phyloP scores from a whole-genome alignment of 1,140 invertebrate species.

The Drosophila seguyi region DNA sequence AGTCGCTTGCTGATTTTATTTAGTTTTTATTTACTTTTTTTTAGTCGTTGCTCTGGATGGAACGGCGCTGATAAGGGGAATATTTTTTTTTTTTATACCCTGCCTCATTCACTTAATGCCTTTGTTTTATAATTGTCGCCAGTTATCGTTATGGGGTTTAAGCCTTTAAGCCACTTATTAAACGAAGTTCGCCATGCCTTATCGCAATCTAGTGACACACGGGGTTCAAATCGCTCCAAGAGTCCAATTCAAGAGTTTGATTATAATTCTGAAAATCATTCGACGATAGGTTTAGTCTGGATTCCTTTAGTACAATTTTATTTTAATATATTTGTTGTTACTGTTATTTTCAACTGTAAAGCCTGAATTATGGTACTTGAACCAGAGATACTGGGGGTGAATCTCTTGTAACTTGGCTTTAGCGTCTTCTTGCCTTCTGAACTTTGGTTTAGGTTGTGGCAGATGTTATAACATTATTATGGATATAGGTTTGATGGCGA shows the following conservation, averaged over 20 bases:
- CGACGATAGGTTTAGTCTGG: constrained; percentile 5
- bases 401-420: background rate
- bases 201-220: constrained; percentile 48
- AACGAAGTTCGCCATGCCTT: constrained; percentile 42
- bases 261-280: constrained; percentile 12
- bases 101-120: constrained; percentile 38
- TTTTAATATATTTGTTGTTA: background rate
- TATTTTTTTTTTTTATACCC: constrained; percentile 10
- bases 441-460: background rate
- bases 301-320: background rate
- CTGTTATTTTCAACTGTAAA: background rate
- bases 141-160: constrained; percentile 49
- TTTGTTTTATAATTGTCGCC: constrained; percentile 51
- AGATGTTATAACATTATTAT: background rate
- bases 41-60: constrained; percentile 26
- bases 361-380: background rate
- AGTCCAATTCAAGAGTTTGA: constrained; percentile 20
- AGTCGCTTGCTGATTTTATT: constrained; percentile 36
- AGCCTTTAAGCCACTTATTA: constrained; percentile 43
- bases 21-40: constrained; percentile 40
- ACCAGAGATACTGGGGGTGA: background rate
- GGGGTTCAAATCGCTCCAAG: constrained; percentile 18
- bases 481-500: background rate
- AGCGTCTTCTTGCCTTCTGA: background rate
- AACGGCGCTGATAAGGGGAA: constrained; percentile 21